Evolutionary conservation across 2,113 vertebrate species (phyloP).

Genomic region (Ictidomys tridecemlineatus): DNA sequence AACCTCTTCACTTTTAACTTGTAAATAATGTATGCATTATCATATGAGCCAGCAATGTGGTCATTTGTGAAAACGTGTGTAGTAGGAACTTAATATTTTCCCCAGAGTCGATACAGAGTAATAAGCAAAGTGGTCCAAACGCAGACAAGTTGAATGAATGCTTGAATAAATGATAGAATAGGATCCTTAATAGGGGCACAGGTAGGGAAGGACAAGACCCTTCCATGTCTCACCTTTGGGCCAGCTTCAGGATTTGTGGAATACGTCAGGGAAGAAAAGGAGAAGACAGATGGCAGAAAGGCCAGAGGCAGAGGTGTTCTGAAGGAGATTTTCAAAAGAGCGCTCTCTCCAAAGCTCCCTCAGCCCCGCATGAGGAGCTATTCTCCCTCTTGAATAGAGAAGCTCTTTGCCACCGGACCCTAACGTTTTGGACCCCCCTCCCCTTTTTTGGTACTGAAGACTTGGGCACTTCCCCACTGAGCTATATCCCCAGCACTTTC

Average conservation of each 20-base stretch:
- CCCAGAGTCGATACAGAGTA: not conserved
- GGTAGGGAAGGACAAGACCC: not conserved
- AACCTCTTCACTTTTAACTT: not conserved
- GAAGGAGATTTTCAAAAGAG: not conserved
- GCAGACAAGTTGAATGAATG: not conserved
- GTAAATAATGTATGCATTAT: not conserved
- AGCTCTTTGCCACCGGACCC: not conserved
- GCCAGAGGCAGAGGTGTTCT: not conserved
- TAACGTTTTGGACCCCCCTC: not conserved
- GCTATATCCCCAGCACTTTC: too few species aligned
- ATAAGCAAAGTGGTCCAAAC: not conserved
- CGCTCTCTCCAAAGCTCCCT: not conserved
- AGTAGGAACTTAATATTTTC: not conserved
- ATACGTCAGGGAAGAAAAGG: not conserved
- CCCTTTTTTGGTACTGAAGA: too few species aligned
- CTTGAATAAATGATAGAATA: not conserved
- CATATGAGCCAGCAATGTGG: not conserved
- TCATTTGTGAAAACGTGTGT: not conserved
- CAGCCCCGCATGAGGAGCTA: not conserved
- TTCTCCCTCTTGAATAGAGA: not conserved
- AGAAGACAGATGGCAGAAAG: not conserved
- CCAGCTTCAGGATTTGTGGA: not conserved
- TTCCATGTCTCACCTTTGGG: not conserved
- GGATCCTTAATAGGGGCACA: too few species aligned
- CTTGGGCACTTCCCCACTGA: too few species aligned